Evolutionary conservation across 2,797 vertebrate genomes (phyloP).

Genomic region (Girardinus metallicus): DNA sequence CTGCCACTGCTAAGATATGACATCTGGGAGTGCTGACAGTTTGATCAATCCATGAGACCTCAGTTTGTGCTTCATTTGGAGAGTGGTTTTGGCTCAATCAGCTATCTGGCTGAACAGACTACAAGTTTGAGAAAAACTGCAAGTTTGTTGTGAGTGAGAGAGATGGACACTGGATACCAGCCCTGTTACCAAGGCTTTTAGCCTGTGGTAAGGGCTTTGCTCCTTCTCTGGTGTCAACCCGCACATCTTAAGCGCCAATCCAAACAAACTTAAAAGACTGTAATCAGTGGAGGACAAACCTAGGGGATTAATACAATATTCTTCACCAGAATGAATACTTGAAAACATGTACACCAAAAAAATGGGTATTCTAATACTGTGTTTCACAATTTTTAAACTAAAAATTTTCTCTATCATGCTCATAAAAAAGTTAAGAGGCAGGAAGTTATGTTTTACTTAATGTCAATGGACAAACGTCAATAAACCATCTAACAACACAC

Average conservation of each 20-base stretch:
- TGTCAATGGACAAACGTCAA: conserved; percentile 62
- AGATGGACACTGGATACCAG: conserved; percentile 58
- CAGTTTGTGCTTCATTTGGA: conserved; percentile 43
- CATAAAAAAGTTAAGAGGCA: conserved; percentile 44
- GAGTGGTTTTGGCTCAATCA: conserved; percentile 52
- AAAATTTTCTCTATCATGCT: conserved; percentile 44
- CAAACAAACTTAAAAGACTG: conserved; percentile 70
- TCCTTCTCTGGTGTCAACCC: conserved; percentile 49
- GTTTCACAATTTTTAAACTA: conserved; percentile 56
- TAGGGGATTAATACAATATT: conserved; percentile 60
- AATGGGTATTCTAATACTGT: conserved; percentile 37
- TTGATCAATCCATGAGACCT: conserved; percentile 61
- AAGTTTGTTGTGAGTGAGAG: conserved; percentile 59
- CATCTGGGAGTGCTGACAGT: conserved; percentile 23
- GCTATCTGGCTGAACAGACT: conserved; percentile 49
- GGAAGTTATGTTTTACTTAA: conserved; percentile 59
- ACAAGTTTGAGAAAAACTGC: conserved; percentile 66
- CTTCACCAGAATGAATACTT: conserved; percentile 47
- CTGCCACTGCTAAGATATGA: conserved; percentile 74
- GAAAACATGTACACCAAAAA: conserved; percentile 29
- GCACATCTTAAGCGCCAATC: conserved; percentile 63
- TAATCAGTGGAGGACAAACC: conserved; percentile 68
- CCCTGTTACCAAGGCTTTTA: conserved; percentile 67
- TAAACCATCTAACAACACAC: conserved; percentile 58
- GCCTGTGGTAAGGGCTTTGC: conserved; percentile 61